A percentile compares a stretch with the other conserved stretches of the same genome.
Conservation (phyloP, 1,140 invertebrate genomes). For the Reticulitermes speratus region DNA sequence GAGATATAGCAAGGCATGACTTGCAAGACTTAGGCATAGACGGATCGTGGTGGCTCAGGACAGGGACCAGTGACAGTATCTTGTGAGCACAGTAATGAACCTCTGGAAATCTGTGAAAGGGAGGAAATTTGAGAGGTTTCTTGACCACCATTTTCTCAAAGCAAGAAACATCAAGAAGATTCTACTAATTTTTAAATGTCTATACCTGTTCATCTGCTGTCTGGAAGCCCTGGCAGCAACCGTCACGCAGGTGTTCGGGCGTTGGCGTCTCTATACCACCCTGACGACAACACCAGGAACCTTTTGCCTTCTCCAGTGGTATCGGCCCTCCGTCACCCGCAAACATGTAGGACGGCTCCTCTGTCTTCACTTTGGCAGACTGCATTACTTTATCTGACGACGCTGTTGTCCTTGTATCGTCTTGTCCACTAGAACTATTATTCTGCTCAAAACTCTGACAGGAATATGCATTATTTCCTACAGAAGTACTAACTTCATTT, state of each 20-base stretch:
- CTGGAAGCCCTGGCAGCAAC: constrained; percentile 67
- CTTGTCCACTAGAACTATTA: neutral
- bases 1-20: too few relatives aligned
- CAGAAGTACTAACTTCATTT: neutral
- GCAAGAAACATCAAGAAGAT: too few relatives aligned
- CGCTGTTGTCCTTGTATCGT: neutral
- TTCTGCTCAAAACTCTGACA: constrained; percentile 11
- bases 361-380: constrained; percentile 25
- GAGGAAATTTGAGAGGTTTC: too few relatives aligned
- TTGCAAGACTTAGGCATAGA: too few relatives aligned
- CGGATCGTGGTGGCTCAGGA: too few relatives aligned
- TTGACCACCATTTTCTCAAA: too few relatives aligned
- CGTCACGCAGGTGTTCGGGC: constrained; percentile 68
- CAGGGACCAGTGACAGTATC: too few relatives aligned
- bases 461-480: neutral
- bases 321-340: constrained; percentile 65
- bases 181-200: too few relatives aligned
- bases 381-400: constrained; percentile 17
- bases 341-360: constrained; percentile 53
- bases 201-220: constrained; percentile 50
- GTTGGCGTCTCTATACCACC: constrained; percentile 67
- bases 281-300: constrained; percentile 68
- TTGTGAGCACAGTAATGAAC: too few relatives aligned
- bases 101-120: too few relatives aligned
- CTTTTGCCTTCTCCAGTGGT: constrained; percentile 55